Evolutionary conservation across 2,888 invertebrate species (phyloP).

Genomic region (Drosophila anomalata): DNA sequence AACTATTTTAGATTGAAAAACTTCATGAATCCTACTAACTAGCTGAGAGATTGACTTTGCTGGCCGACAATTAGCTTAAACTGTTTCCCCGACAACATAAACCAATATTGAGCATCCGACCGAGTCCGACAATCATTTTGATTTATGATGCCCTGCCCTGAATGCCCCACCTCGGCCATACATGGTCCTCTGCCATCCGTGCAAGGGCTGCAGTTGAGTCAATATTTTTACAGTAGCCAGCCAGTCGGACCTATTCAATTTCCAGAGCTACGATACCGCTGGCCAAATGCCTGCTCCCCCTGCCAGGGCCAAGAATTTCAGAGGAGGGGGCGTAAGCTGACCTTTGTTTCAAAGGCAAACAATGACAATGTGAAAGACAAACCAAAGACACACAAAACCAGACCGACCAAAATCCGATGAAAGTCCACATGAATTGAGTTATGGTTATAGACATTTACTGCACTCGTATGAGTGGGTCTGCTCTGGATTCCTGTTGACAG

Average conservation of each 20-base stretch:
- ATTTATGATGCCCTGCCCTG: conserved; percentile 62
- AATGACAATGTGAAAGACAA: conserved; percentile 73
- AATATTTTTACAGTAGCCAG: conserved; percentile 38
- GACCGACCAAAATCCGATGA: conserved; percentile 19
- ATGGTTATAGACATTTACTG: conserved; percentile 80
- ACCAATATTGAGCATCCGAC: conserved; percentile 31
- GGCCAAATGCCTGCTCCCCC: conserved; percentile 1
- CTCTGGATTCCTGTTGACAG: conserved; percentile 50
- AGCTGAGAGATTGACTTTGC: not conserved
- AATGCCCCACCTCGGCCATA: not conserved
- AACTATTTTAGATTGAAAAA: too few relatives aligned
- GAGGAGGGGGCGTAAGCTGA: conserved; percentile 44
- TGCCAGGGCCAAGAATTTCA: not conserved
- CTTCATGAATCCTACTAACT: not conserved
- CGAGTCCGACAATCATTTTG: conserved; percentile 56
- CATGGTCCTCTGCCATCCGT: conserved; percentile 21
- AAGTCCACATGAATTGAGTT: conserved; percentile 75
- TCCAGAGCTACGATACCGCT: conserved; percentile 18
- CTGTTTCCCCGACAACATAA: conserved; percentile 32
- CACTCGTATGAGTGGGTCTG: conserved; percentile 46
- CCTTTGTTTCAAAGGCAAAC: conserved; percentile 67
- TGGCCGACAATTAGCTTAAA: conserved; percentile 42
- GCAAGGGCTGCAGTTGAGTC: conserved; percentile 37
- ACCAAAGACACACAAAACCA: conserved; percentile 44
- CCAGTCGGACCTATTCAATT: conserved; percentile 35